Evolutionary conservation across 2,797 vertebrate genomes (phyloP).

Genomic region (Malacoctenus gilli): DNA sequence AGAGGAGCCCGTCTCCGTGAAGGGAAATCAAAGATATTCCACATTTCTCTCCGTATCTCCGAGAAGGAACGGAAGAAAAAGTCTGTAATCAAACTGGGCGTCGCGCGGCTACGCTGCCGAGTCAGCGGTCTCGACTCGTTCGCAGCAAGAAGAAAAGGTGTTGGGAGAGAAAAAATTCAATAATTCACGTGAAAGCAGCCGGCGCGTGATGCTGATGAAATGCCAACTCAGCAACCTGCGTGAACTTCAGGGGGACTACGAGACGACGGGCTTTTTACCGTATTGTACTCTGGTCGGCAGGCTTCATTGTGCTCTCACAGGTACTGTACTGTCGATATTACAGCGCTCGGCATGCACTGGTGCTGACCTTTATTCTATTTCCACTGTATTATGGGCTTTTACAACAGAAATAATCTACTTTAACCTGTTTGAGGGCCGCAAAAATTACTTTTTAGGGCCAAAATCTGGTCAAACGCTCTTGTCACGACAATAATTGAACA

Average conservation of each 20-base stretch:
- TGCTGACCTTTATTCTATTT: too few relatives aligned
- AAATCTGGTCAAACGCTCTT: too few relatives aligned
- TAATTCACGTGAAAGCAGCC: conserved; percentile 60
- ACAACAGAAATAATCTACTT: too few relatives aligned
- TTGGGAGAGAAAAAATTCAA: conserved; percentile 33
- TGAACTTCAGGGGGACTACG: conserved; percentile 36
- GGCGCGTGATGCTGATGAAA: conserved; percentile 54
- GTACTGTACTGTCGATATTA: too few relatives aligned
- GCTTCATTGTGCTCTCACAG: too few relatives aligned
- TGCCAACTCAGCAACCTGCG: conserved; percentile 52
- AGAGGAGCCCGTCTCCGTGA: conserved; percentile 36
- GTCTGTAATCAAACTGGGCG: conserved; percentile 47
- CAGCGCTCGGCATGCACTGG: too few relatives aligned
- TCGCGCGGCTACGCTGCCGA: conserved; percentile 37
- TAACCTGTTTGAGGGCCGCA: too few relatives aligned
- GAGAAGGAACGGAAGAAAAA: conserved; percentile 5
- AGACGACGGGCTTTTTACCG: conserved; percentile 47
- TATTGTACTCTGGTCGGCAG: conserved; percentile 31
- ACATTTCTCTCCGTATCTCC: conserved; percentile 20
- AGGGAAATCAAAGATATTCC: conserved; percentile 22
- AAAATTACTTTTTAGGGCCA: too few relatives aligned
- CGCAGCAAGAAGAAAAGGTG: conserved; percentile 5
- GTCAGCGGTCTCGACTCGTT: conserved; percentile 48
- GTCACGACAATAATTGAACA: too few relatives aligned
- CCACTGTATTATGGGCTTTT: too few relatives aligned